phyloP scores from a whole-genome alignment of 1,140 invertebrate species.

The Drosophila pruinosa region DNA sequence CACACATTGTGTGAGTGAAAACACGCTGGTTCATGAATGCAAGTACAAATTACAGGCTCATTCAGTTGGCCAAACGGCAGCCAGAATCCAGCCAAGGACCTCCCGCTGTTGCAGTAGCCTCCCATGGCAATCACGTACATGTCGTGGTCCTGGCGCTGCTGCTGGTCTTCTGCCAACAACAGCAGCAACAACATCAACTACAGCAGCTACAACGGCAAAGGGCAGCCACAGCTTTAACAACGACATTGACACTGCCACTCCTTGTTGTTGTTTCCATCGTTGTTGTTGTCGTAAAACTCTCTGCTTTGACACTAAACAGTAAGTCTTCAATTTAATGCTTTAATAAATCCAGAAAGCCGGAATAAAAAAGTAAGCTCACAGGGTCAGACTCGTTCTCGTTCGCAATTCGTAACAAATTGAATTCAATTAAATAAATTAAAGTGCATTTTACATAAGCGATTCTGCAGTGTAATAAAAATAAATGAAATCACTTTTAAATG shows the following conservation, averaged over 20 bases:
- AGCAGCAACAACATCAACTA: slow-evolving; percentile 9
- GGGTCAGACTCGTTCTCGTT: slow-evolving; percentile 25
- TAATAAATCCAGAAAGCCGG: slow-evolving; percentile 62
- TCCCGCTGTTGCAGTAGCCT: slow-evolving; percentile 65
- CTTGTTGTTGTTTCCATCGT: neutral
- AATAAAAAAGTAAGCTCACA: slow-evolving; percentile 10
- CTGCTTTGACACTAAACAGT: slow-evolving; percentile 63
- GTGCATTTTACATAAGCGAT: slow-evolving; percentile 70
- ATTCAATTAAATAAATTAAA: slow-evolving; percentile 80
- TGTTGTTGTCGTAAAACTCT: slow-evolving; percentile 52
- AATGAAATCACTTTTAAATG: slow-evolving; percentile 59
- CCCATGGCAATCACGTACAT: slow-evolving; percentile 64
- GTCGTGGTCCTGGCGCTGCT: slow-evolving; percentile 28
- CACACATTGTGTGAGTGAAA: neutral
- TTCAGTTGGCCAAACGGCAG: slow-evolving; percentile 50
- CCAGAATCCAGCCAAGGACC: slow-evolving; percentile 21
- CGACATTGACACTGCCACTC: slow-evolving; percentile 68
- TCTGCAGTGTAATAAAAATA: slow-evolving; percentile 50
- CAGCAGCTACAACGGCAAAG: neutral
- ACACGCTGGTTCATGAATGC: slow-evolving; percentile 64
- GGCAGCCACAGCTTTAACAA: slow-evolving; percentile 55
- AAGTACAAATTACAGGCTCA: slow-evolving; percentile 78
- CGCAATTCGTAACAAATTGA: slow-evolving; percentile 71
- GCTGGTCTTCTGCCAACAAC: slow-evolving; percentile 29
- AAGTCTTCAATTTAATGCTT: slow-evolving; percentile 74